These are phyloP conservation scores for Pantherophis guttatus DNA, from an alignment of 2,113 vertebrate species.

Conservation along the genomic window DNA sequence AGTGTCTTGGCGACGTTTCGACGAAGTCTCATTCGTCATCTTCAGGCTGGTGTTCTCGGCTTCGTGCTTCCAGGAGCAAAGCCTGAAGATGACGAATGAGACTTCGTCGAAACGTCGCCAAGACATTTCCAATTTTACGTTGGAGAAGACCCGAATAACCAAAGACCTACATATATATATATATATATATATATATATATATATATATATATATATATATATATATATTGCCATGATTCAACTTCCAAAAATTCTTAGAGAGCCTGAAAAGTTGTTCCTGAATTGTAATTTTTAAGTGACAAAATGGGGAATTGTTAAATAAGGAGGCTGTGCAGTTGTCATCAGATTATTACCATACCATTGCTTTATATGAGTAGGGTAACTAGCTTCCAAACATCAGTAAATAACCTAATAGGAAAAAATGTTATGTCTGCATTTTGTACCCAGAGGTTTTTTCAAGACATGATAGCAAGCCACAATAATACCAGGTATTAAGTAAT, in stretches of 20 bases:
- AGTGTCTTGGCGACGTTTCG: no score
- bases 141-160: no score
- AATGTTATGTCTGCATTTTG: not conserved
- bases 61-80: no score
- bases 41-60: no score
- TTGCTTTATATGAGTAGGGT: not conserved
- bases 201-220: no score
- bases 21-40: no score
- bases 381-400: not conserved
- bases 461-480: not conserved
- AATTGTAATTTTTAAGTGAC: not conserved
- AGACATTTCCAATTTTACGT: no score
- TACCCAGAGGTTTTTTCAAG: not conserved
- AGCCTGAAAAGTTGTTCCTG: not conserved
- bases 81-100: no score
- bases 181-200: no score
- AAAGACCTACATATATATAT: no score
- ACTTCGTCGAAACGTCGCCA: no score
- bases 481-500: not conserved
- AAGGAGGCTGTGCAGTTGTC: not conserved
- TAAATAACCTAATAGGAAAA: not conserved
- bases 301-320: not conserved
- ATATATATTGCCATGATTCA: not conserved
- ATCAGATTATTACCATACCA: not conserved
- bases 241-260: not conserved